Conservation (phyloP, 2,113 vertebrate genomes). For the Crocuta crocuta region DNA sequence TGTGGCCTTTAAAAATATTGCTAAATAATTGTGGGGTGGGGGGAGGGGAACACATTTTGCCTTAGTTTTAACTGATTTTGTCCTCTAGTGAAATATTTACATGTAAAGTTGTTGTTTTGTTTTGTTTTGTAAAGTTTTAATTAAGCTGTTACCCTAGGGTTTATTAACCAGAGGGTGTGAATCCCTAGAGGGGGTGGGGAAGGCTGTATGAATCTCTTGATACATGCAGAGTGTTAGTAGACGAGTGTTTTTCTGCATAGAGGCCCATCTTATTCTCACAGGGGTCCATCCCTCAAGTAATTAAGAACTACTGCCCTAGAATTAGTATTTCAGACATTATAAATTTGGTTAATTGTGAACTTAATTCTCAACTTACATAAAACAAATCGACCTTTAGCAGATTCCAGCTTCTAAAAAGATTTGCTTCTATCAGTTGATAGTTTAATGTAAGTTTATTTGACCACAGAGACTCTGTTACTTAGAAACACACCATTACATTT, state of each 20-base stretch:
- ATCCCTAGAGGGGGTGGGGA: not conserved
- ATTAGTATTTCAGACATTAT: constrained; percentile 15
- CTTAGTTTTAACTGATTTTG: constrained; percentile 51
- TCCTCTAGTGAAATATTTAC: constrained; percentile 31
- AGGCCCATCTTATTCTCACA: not conserved
- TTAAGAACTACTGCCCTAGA: constrained; percentile 31
- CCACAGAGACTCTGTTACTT: constrained; percentile 80
- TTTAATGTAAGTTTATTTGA: constrained; percentile 85
- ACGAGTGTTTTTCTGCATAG: not conserved
- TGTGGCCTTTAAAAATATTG: constrained; percentile 34
- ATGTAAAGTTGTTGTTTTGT: not conserved
- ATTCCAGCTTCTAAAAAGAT: constrained; percentile 50
- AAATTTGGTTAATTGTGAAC: constrained; percentile 38
- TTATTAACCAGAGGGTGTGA: not conserved
- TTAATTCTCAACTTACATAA: constrained; percentile 42
- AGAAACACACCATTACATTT: constrained; percentile 84
- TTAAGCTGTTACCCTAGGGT: not conserved
- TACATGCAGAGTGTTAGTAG: not conserved
- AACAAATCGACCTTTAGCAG: constrained; percentile 37
- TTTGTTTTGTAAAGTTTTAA: constrained; percentile 15
- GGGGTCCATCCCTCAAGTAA: not conserved
- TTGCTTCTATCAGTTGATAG: constrained; percentile 76
- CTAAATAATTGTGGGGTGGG: not conserved
- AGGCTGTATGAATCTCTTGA: constrained; percentile 12
- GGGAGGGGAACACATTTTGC: not conserved